phyloP scores from a whole-genome alignment of 2,888 invertebrate genomes.

The Apoda limacodes region DNA sequence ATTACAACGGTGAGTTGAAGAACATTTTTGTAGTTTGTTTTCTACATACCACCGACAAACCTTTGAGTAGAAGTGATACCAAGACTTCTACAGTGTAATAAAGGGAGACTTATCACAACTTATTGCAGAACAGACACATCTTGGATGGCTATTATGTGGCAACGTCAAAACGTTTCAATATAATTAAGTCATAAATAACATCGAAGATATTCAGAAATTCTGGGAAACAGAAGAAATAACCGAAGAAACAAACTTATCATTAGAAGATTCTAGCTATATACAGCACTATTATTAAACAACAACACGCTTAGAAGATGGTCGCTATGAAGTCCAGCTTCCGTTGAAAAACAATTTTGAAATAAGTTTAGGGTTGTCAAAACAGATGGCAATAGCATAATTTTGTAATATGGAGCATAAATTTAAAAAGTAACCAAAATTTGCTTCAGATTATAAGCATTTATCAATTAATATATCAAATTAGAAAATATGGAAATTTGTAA shows the following conservation, averaged over 20 bases:
- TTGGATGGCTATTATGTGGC: slow-evolving; percentile 13
- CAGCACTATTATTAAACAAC: slow-evolving; percentile 7
- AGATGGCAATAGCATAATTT: slow-evolving; percentile 16
- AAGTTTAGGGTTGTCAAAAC: too few relatives aligned
- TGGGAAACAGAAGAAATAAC: slow-evolving; percentile 8
- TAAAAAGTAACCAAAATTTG: slow-evolving; percentile 4
- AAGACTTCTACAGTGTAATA: too few relatives aligned
- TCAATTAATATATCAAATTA: slow-evolving; percentile 7
- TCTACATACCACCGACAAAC: too few relatives aligned
- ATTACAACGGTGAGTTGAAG: too few relatives aligned
- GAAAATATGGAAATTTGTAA: slow-evolving; percentile 12
- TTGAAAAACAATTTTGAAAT: slow-evolving; percentile 10
- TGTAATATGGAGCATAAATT: slow-evolving; percentile 9
- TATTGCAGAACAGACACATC: slow-evolving; percentile 9
- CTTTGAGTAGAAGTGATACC: too few relatives aligned
- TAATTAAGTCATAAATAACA: slow-evolving; percentile 5
- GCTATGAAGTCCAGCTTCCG: slow-evolving; percentile 11
- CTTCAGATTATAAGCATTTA: slow-evolving; percentile 11
- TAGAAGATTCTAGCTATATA: slow-evolving; percentile 9
- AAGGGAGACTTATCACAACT: too few relatives aligned
- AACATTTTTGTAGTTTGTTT: too few relatives aligned
- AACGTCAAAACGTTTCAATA: slow-evolving; percentile 4
- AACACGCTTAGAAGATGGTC: slow-evolving; percentile 7
- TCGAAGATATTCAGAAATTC: slow-evolving; percentile 6
- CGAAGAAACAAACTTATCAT: slow-evolving; percentile 1